A percentile compares a stretch with the other conserved stretches of the same genome.
Evolutionary conservation across 2,113 vertebrate genomes (phyloP).

Genomic region (Lota lota): DNA sequence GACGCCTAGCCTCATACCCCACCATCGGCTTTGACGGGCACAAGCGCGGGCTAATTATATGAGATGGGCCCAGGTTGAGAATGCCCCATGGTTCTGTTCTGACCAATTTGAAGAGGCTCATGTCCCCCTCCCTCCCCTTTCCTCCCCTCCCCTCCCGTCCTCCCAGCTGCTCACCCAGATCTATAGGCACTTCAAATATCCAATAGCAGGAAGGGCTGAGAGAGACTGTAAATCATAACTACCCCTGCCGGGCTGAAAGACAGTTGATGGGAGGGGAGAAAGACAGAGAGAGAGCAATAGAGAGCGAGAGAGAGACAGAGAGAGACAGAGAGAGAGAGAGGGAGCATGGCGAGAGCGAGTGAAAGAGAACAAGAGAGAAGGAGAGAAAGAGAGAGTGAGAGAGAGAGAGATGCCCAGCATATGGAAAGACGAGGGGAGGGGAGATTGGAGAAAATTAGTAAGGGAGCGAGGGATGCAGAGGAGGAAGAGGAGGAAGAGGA

Average conservation of each 20-base stretch:
- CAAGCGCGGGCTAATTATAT: conserved; percentile 58
- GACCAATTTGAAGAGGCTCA: conserved; percentile 61
- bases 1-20: conserved; percentile 40
- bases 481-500: conserved; percentile 26
- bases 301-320: conserved; percentile 18
- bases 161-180: conserved; percentile 48
- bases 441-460: conserved; percentile 43
- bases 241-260: conserved; percentile 48
- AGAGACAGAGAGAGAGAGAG: conserved; percentile 6
- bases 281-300: neutral
- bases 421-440: conserved; percentile 48
- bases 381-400: conserved; percentile 32
- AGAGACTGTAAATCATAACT: conserved; percentile 69
- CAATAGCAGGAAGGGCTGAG: conserved; percentile 60
- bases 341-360: conserved; percentile 25
- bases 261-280: conserved; percentile 20
- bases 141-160: neutral
- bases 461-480: conserved; percentile 53
- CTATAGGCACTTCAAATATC: conserved; percentile 72
- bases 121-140: conserved; percentile 50
- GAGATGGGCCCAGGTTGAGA: conserved; percentile 63
- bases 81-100: conserved; percentile 64
- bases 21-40: conserved; percentile 45
- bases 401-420: conserved; percentile 40
- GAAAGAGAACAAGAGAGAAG: too few relatives aligned